Base-by-base conservation (phyloP, 2,797 vertebrate genomes). In the Pangasius mekongensis region DNA sequence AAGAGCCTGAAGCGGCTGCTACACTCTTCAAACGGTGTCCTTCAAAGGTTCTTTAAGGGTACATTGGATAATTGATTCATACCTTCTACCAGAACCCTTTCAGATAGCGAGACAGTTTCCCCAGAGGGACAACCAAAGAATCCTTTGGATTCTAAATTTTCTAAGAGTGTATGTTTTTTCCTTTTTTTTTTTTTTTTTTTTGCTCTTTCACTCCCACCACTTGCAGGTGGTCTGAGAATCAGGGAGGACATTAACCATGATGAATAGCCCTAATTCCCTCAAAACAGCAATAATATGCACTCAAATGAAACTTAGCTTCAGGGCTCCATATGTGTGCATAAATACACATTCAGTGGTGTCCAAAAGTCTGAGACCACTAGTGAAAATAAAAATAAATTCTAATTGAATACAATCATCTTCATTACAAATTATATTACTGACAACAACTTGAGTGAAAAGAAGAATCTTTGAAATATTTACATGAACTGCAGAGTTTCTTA, bases 151-250 rank as follows among this genome's bases (percentile, higher is more conserved):
- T 83, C 43, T 0, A n/a, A 30, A 30, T 30, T 49, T 27, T 16
- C 33, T 24, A 60, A 8, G 30, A 30, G 2, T 77, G 33, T 0
- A 56, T n/a, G 5, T 36, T 11, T 33, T 81, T 22, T 24, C 18
- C 30, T 16, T 1, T 49, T 36, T 9, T 36, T 83, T 14, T 77
- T 27, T 10, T 58, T 11, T 64, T 64, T 47, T 33, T 33, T 64
- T 83, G 24, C 39, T 81, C 16, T 82, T 62, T 43, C 43, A 8
- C 33, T 84, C 62, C 82, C 27, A 49, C 82, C 62, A 33, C 43
- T 52, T 30, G 43, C 60, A 52, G 62, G 62, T 66, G 82, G 82
- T 66, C 82, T 62, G 22, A 83, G 62, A 83, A 30, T 52, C 62
- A 52, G 62, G 16, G 18, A 49, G 82, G 18, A 30, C 16, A 67